A percentile compares a stretch with the other conserved stretches of the same genome.
Evolutionary conservation across 2,797 vertebrate species (phyloP).

Genomic region (Pagetopsis macropterus): DNA sequence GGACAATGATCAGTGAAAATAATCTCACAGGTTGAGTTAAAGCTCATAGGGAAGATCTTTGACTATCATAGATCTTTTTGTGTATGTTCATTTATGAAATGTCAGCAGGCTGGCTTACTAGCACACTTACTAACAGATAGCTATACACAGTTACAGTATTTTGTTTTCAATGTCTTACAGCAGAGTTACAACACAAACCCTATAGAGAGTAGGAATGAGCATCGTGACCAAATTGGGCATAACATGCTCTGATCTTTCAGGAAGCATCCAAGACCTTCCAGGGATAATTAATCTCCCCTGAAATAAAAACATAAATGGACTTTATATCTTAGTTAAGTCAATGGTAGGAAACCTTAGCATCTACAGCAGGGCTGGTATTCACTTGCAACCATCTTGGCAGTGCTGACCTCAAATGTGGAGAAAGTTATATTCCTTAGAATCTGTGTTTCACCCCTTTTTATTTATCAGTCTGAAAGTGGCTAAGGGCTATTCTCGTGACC

Average conservation of each 20-base stretch:
- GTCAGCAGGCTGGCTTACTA: slow-evolving; percentile 63
- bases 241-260: neutral
- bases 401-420: neutral
- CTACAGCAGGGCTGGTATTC: neutral
- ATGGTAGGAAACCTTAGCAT: neutral
- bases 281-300: no score
- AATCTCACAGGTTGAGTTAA: slow-evolving; percentile 63
- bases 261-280: neutral
- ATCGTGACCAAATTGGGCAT: neutral
- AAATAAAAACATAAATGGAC: neutral
- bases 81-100: slow-evolving; percentile 24
- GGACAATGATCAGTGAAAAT: slow-evolving; percentile 30
- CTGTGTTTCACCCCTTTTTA: neutral
- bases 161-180: neutral
- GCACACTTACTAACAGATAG: slow-evolving; percentile 4
- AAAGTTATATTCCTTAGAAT: neutral
- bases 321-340: neutral
- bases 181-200: neutral
- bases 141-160: neutral
- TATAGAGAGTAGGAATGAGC: neutral
- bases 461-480: neutral
- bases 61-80: slow-evolving; percentile 22
- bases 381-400: neutral
- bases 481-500: neutral
- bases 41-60: slow-evolving; percentile 16